phyloP scores from a whole-genome alignment of 2,113 vertebrate species.

The Picathartes gymnocephalus region DNA sequence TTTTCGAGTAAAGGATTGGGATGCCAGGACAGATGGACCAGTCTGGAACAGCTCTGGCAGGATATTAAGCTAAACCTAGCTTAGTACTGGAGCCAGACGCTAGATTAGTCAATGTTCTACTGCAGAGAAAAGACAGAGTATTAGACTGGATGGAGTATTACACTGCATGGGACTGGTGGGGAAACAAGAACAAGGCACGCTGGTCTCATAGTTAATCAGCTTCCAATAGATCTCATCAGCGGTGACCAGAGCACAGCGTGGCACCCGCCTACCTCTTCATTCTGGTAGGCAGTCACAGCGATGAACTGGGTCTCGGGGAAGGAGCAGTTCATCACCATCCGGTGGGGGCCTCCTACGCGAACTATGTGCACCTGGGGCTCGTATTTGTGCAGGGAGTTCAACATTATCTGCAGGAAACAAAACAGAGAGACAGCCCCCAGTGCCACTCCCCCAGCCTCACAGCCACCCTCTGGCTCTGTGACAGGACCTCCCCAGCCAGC shows the following conservation, averaged over 20 bases:
- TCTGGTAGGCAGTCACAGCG: slow-evolving; percentile 97
- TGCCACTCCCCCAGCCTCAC: not conserved
- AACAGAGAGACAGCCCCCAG: not conserved
- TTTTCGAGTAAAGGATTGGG: not conserved
- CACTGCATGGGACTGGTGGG: not conserved
- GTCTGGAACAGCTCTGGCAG: not conserved
- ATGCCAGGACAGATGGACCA: not conserved
- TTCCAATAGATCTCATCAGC: not conserved
- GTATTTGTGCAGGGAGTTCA: slow-evolving; percentile 95
- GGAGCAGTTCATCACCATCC: slow-evolving; percentile 91
- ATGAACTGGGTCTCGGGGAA: slow-evolving; percentile 97
- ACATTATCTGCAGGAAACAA: slow-evolving; percentile 83
- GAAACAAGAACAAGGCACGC: not conserved
- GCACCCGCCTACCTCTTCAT: slow-evolving; percentile 80
- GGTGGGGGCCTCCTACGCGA: slow-evolving; percentile 85
- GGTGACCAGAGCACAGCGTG: not conserved
- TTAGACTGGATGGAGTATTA: not conserved
- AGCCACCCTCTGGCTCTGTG: not conserved
- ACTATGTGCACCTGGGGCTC: slow-evolving; percentile 96
- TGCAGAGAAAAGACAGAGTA: not conserved
- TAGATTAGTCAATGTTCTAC: not conserved
- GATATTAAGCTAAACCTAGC: not conserved
- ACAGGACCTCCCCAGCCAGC: not conserved
- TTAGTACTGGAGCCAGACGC: not conserved
- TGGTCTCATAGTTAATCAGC: not conserved